These are phyloP conservation scores for Apamea crenata DNA, from an alignment of 2,888 invertebrate genomes.

Conservation along the genomic window DNA sequence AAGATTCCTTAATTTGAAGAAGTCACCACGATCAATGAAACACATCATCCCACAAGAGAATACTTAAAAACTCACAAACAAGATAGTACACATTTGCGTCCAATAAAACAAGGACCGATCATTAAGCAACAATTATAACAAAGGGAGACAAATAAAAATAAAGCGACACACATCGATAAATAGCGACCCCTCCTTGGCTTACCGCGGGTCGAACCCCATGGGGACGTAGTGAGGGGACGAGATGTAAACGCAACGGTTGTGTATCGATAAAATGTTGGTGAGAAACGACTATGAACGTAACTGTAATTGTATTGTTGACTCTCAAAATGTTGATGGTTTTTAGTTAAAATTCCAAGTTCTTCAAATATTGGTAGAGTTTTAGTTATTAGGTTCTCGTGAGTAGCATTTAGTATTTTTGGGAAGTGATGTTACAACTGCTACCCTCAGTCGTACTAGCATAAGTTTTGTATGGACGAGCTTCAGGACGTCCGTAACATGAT, in stretches of 20 bases:
- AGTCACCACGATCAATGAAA: neutral
- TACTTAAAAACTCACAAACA: conserved; percentile 10
- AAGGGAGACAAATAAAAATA: conserved; percentile 85
- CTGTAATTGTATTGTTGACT: neutral
- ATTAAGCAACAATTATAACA: conserved; percentile 86
- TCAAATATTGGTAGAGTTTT: neutral
- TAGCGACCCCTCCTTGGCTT: conserved; percentile 79
- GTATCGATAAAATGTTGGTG: conserved; percentile 74
- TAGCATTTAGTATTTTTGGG: neutral
- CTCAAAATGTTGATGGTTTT: neutral
- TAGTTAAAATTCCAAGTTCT: neutral
- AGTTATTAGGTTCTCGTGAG: neutral
- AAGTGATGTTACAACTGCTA: neutral
- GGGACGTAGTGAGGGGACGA: conserved; percentile 76
- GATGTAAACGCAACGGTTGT: conserved; percentile 15
- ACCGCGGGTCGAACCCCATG: conserved; percentile 78
- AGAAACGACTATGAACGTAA: conserved; percentile 70
- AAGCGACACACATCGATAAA: conserved; percentile 84
- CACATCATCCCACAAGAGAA: conserved; percentile 8
- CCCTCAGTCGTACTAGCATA: neutral
- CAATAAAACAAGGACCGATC: conserved; percentile 71
- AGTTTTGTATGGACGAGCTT: neutral
- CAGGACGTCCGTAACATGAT: neutral
- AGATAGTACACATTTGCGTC: conserved; percentile 44
- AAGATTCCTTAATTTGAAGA: neutral